phyloP scores from a whole-genome alignment of 2,888 invertebrate species.

The Anarsia innoxiella region DNA sequence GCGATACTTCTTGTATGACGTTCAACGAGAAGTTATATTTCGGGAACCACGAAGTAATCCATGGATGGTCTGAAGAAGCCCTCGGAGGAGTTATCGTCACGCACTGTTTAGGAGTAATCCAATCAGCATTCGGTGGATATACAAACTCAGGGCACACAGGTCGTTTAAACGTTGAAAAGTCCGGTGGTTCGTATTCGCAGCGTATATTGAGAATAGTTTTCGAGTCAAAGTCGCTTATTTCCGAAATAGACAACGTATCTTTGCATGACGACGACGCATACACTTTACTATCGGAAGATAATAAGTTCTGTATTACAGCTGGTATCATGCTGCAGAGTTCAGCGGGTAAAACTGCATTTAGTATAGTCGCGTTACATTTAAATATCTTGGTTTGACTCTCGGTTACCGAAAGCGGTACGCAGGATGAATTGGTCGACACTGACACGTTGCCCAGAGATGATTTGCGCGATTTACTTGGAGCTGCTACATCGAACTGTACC shows the following conservation, averaged over 20 bases:
- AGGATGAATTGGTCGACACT: slow-evolving; percentile 20
- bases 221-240: slow-evolving; percentile 3
- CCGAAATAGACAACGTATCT: slow-evolving; percentile 3
- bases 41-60: too few species aligned
- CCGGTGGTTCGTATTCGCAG: background rate
- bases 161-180: too few species aligned
- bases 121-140: background rate
- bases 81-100: too few species aligned
- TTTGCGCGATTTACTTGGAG: slow-evolving; percentile 25
- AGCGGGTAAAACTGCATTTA: slow-evolving; percentile 54
- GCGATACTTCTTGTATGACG: too few species aligned
- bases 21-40: too few species aligned
- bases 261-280: too few species aligned
- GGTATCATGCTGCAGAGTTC: slow-evolving; percentile 58
- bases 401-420: slow-evolving; percentile 16
- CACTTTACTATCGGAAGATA: too few species aligned
- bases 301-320: slow-evolving; percentile 38
- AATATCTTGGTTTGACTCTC: slow-evolving; percentile 39
- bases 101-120: background rate
- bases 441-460: too few species aligned
- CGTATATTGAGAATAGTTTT: background rate
- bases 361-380: slow-evolving; percentile 48
- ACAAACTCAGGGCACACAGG: too few species aligned
- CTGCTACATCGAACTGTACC: slow-evolving; percentile 52
- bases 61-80: too few species aligned